Base-by-base conservation (phyloP, 2,113 vertebrate genomes). In the Orcinus orca region DNA sequence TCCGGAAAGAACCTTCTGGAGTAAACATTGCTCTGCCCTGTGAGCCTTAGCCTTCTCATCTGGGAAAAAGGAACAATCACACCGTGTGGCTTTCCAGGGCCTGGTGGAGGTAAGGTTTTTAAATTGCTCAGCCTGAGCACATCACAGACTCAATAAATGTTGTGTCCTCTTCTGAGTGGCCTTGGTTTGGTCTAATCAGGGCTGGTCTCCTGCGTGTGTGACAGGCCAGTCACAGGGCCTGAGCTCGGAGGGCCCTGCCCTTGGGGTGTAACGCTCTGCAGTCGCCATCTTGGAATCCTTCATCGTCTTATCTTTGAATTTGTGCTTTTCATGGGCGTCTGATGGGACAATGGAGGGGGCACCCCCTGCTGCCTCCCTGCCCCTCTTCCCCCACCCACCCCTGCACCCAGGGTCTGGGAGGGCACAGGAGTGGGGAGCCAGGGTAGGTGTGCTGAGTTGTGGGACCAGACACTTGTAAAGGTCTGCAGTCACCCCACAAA, bases 1-100 rank as follows among this genome's bases (percentile, higher is more conserved):
- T 7, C 58, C 29, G 3, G 67, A 6, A 5, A 8, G 44, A 11
- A 21, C 29, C 6, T 53, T 11, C 5, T 1, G 14, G 71, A 20
- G 73, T 4, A 4, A 31, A 23, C 6, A 26, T 2, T 2, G 0
- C 21, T 23, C 31, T 15, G 0, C 6, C 6, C 62, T 1, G 0
- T 0, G 25, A 10, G 31, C 6, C 15, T 68, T 15, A 0, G 2
- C 0, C 8, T 58, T 55, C 44, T 79, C 68, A 60, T 38, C 86
- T 9, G 74, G 26, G 33, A 36, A 25, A 36, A 50, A 10, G 47
- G 47, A 38, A 5, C 4, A 1, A 17, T 23, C 26, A 5, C 15
- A 3, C 6, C 31, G 1, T 6, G 5, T 5, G 6, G 8, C 50
- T 53, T 50, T 38, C 33, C 47, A 5, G 53, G 26, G 68, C 44